Evolutionary conservation across 2,797 vertebrate species (phyloP), one percentile per base, ranked within the genome.

Genomic region (Delichon dasypus): DNA sequence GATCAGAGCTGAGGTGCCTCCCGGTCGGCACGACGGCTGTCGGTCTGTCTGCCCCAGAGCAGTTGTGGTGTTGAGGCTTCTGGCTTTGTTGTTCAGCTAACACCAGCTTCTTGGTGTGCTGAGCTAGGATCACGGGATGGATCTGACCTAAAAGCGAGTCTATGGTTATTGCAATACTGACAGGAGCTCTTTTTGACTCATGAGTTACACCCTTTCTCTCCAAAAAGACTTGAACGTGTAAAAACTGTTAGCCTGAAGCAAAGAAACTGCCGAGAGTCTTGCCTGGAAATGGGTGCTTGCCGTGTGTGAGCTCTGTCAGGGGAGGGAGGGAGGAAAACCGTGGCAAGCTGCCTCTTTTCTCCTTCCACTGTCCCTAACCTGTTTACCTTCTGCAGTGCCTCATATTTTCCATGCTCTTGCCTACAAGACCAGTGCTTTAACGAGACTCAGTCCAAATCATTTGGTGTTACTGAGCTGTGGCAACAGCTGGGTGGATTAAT

Each of bases 401-500:
- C 48, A 44, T n/a, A 42, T 93, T 97, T 96, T 96, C 91, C 73
- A 15, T 73, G n/a, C 53, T 45, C 25, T 78, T 93, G 53, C 54
- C 72, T 38, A 30, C 61, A 80, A 62, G 42, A 76, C 27, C 66
- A 67, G 32, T 1, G 3, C 58, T 77, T 76, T 79, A 85, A 45
- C 0, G 5, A 45, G 66, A 32, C 45, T 17, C 54, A 57, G 38
- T 79, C 75, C 72, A 71, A 76, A 54, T 87, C 3, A 0, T 80
- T 90, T 87, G 89, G 62, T 1, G 2, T 72, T 82, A 45, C 51
- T 92, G 79, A 95, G 74, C 82, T 77, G 42, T 70, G 70, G 88
- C 66, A 95, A 36, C 92, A 94, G 87, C 90, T 94, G 92, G 27
- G 62, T 90, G 55, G 80, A 87, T 95, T 94, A 83, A 78, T 93